phyloP scores from a whole-genome alignment of 2,113 vertebrate species.

The Gracilinanus agilis region DNA sequence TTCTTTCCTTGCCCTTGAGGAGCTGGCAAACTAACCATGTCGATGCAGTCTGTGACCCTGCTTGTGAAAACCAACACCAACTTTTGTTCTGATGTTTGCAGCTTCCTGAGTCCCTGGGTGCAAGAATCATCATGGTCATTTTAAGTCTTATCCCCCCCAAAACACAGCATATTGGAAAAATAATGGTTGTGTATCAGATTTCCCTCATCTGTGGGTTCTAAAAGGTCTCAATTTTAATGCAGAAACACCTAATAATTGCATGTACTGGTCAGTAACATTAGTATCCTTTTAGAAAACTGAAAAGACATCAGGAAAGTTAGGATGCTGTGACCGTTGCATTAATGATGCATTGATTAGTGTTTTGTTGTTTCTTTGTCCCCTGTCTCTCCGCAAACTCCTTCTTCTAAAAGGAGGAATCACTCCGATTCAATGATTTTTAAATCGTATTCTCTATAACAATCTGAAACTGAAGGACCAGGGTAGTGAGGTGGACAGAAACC shows the following conservation, averaged over 20 bases:
- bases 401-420: neutral
- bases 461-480: neutral
- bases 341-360: conserved; percentile 26
- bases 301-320: conserved; percentile 11
- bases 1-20: neutral
- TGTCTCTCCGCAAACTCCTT: conserved; percentile 37
- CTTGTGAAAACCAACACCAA: neutral
- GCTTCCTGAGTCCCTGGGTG: neutral
- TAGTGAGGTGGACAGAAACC: neutral
- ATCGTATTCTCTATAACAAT: neutral
- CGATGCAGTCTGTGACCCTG: neutral
- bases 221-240: conserved; percentile 11
- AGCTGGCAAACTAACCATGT: neutral
- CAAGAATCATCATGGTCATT: neutral
- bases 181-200: neutral
- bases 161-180: neutral
- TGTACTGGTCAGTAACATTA: neutral
- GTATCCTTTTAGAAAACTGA: conserved; percentile 40
- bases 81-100: neutral
- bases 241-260: conserved; percentile 23
- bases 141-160: neutral
- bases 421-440: neutral
- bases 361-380: conserved; percentile 1
- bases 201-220: neutral
- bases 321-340: conserved; percentile 1